Base-by-base conservation (phyloP, 2,113 vertebrate species). In the Neotoma lepida region DNA sequence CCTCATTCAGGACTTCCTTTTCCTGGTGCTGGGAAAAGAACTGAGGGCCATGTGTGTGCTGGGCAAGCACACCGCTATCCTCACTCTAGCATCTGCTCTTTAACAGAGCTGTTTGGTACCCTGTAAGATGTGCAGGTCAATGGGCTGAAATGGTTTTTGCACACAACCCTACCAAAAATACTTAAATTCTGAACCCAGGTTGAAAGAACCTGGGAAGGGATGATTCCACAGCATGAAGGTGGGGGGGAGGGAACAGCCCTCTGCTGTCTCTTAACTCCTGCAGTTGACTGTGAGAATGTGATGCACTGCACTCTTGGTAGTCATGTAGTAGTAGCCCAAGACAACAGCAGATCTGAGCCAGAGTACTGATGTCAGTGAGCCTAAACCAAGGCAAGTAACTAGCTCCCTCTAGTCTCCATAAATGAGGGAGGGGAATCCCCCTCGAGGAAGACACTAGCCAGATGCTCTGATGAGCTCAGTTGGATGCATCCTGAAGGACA, bases 391-490 rank as follows among this genome's bases (percentile, higher is more conserved):
- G 35, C 54, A 58, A 85, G 22, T 7, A 46, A 26, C 35, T 73
- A 3, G 33, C 86, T 44, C 24, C 18, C n/a, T 91, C 54, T 9
- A 51, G 30, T 30, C 15, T 74, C 86, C 30, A 18, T 51, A 87
- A 44, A n/a, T 17, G 8, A 58, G 1, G 2, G 2, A 1, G 20
- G 24, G 30, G 10, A 30, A 35, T 20, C 12, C 5, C 61, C 6
- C 30, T 66, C 61, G 2, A 46, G 30, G 73, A 77, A 63, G 51
- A 63, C 15, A 9, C 73, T 64, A 39, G 35, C 22, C 68, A 63
- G 88, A 61, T 63, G 33, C 54, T 68, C 88, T 73, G 33, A 51
- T 30, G 76, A 4, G 15, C 76, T 30, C 61, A 49, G 30, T 7
- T 87, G 35, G 28, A 66, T 20, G 22, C 10, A 39, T 39, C n/a